Percentiles rank a stretch among this genome's conserved stretches.
Conservation (phyloP, 2,888 invertebrate genomes). For the Timema cristinae region DNA sequence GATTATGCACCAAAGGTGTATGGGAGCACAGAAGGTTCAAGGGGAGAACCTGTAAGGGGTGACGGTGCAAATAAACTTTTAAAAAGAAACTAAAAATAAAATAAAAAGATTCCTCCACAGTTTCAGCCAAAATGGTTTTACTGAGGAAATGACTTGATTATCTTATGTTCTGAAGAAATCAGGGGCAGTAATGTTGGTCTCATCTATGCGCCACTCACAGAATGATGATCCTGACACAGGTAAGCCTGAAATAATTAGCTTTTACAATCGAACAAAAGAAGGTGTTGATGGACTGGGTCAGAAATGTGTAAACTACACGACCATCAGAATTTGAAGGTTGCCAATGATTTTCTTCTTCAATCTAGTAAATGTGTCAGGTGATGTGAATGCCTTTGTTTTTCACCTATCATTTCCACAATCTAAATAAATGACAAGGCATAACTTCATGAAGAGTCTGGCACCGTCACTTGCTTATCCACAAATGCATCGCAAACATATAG, state of each 20-base stretch:
- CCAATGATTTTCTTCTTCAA: slow-evolving; percentile 29
- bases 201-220: slow-evolving; percentile 26
- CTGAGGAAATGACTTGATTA: slow-evolving; percentile 31
- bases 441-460: neutral
- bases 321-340: slow-evolving; percentile 34
- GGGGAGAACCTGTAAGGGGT: too few species aligned
- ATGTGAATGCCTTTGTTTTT: neutral
- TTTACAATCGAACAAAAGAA: slow-evolving; percentile 36
- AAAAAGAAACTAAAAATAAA: too few species aligned
- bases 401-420: neutral
- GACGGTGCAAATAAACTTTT: too few species aligned
- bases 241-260: slow-evolving; percentile 35
- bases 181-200: slow-evolving; percentile 33
- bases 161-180: slow-evolving; percentile 33
- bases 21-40: too few species aligned
- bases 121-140: slow-evolving; percentile 36
- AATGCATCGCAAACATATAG: too few species aligned
- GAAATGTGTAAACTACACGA: slow-evolving; percentile 35
- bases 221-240: slow-evolving; percentile 18
- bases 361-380: slow-evolving; percentile 29
- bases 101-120: slow-evolving; percentile 33
- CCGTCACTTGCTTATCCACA: neutral
- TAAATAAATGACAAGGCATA: neutral
- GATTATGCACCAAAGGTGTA: too few species aligned
- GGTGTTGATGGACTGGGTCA: slow-evolving; percentile 35